A percentile compares a stretch with the other conserved stretches of the same genome.
Evolutionary conservation across 2,888 invertebrate species (phyloP).

Genomic region (Choristoneura rosaceana): DNA sequence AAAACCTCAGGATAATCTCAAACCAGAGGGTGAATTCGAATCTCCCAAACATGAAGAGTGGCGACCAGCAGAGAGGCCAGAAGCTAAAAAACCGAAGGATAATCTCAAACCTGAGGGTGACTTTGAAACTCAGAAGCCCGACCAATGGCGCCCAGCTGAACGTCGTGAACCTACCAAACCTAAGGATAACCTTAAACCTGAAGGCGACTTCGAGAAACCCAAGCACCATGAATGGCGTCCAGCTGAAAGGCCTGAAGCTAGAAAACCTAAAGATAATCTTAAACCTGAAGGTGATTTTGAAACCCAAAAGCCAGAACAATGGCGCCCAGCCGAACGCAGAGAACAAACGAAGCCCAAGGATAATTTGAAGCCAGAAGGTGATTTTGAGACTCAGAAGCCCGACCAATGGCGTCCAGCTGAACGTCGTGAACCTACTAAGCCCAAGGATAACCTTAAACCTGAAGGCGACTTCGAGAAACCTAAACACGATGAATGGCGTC

Average conservation of each 20-base stretch:
- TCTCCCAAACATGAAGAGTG: constrained; percentile 79
- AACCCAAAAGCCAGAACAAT: constrained; percentile 59
- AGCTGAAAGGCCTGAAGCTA: constrained; percentile 71
- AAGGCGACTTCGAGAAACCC: constrained; percentile 84
- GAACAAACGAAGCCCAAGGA: constrained; percentile 82
- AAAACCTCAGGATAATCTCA: constrained; percentile 74
- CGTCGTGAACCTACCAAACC: constrained; percentile 69
- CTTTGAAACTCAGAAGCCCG: constrained; percentile 60
- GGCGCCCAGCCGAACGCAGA: constrained; percentile 66
- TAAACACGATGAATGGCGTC: constrained; percentile 66
- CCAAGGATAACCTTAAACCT: constrained; percentile 85
- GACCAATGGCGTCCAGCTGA: constrained; percentile 82
- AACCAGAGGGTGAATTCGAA: constrained; percentile 87
- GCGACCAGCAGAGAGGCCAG: constrained; percentile 70
- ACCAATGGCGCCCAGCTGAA: constrained; percentile 76
- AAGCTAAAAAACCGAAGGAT: constrained; percentile 74
- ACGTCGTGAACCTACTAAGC: constrained; percentile 79
- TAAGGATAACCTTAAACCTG: constrained; percentile 82
- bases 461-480: constrained; percentile 86
- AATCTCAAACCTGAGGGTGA: constrained; percentile 69
- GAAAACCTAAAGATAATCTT: constrained; percentile 83
- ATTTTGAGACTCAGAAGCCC: constrained; percentile 74
- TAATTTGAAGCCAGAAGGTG: constrained; percentile 85
- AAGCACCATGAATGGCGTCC: constrained; percentile 67
- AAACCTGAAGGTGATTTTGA: constrained; percentile 84